A percentile compares a stretch with the other conserved stretches of the same genome.
These are phyloP conservation scores for Chrysodeixis includens DNA, from an alignment of 2,888 invertebrate genomes.

Conservation along the genomic window DNA sequence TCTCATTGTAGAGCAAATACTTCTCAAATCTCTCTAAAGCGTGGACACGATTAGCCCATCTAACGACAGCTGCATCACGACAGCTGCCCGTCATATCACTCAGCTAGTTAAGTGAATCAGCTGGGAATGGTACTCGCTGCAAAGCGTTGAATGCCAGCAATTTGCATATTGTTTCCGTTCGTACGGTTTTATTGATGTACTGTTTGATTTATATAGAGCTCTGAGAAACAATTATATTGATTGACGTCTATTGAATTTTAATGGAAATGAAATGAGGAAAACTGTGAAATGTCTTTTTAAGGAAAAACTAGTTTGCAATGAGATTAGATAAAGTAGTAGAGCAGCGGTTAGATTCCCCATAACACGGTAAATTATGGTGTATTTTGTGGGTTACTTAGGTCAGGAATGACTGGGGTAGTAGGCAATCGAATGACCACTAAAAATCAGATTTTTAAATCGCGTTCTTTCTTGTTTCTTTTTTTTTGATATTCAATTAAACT, in stretches of 20 bases:
- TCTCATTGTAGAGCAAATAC: too few species aligned
- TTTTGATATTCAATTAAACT: too few species aligned
- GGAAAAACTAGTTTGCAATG: too few species aligned
- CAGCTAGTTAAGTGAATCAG: constrained; percentile 23
- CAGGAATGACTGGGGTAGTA: too few species aligned
- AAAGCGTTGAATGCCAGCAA: constrained; percentile 25
- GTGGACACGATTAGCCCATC: too few species aligned
- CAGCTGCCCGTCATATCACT: constrained; percentile 9
- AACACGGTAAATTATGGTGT: constrained; percentile 28
- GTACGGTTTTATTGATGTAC: constrained; percentile 20
- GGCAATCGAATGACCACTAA: too few species aligned
- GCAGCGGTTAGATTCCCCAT: constrained; percentile 16
- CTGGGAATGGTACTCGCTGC: constrained; percentile 23
- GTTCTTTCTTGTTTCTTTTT: too few species aligned
- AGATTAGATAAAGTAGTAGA: too few species aligned
- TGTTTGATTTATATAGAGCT: constrained; percentile 29
- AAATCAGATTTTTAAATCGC: too few species aligned
- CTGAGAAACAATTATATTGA: not conserved
- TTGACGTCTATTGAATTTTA: not conserved
- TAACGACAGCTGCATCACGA: too few species aligned
- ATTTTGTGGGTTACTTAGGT: constrained; percentile 7
- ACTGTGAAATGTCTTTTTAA: too few species aligned
- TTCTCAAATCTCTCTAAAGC: too few species aligned
- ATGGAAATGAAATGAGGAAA: not conserved
- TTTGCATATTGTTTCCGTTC: constrained; percentile 43